A percentile compares a stretch with the other conserved stretches of the same genome.
phyloP scores from a whole-genome alignment of 2,888 invertebrate genomes.

The Drosophila nr. fundita region DNA sequence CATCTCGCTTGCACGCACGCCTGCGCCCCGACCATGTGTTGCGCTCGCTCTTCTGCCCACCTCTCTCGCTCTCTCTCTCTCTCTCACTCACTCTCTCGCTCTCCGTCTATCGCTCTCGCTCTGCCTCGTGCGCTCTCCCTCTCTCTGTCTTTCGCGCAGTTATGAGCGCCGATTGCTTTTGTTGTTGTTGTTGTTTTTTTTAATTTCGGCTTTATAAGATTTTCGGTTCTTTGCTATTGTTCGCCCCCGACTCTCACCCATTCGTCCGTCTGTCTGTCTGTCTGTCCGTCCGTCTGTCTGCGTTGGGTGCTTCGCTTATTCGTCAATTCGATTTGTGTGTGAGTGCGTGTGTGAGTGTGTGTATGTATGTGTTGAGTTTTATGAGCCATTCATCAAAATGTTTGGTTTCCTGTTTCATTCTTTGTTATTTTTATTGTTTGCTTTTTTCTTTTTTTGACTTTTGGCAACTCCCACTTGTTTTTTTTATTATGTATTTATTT shows the following conservation, averaged over 20 bases:
- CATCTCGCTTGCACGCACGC: conserved; percentile 63
- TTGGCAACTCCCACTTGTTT: conserved; percentile 83
- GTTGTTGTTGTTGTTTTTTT: conserved; percentile 58
- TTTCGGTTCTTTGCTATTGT: conserved; percentile 71
- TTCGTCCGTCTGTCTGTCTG: conserved; percentile 24
- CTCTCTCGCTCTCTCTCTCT: conserved; percentile 35
- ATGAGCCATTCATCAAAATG: conserved; percentile 82
- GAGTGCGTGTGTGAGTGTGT: conserved; percentile 24
- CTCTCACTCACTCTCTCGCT: conserved; percentile 38
- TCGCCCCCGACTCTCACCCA: conserved; percentile 23
- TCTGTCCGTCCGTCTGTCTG: conserved; percentile 26
- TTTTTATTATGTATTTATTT: conserved; percentile 29
- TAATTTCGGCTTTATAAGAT: conserved; percentile 80
- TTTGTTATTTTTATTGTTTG: conserved; percentile 29
- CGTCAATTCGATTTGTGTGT: conserved; percentile 62
- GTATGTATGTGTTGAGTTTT: conserved; percentile 63
- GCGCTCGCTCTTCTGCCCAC: conserved; percentile 44
- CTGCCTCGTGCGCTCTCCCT: conserved; percentile 23
- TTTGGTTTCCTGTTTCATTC: conserved; percentile 51
- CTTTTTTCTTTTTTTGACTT: conserved; percentile 53
- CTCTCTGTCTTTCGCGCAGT: conserved; percentile 63
- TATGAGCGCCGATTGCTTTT: conserved; percentile 61
- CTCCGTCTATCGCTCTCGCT: conserved; percentile 45
- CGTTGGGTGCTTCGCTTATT: conserved; percentile 77
- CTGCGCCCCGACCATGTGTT: conserved; percentile 53